Conservation (phyloP, 2,888 invertebrate genomes). For the Cephus runcator region DNA sequence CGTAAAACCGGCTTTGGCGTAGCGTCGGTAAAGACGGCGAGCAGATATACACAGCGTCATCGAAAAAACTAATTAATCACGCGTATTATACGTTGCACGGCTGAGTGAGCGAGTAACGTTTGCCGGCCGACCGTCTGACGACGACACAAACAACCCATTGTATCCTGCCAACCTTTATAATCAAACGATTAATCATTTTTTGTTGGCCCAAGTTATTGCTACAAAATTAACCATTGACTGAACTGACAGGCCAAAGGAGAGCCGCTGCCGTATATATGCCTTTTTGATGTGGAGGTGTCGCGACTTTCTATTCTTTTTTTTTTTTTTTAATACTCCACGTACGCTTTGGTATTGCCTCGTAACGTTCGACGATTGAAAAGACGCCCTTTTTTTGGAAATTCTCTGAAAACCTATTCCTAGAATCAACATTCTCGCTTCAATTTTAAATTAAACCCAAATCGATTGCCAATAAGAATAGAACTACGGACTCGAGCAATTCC, state of each 20-base stretch:
- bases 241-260: slow-evolving; percentile 15
- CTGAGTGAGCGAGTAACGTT: slow-evolving; percentile 23
- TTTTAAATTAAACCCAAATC: not conserved
- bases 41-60: slow-evolving; percentile 21
- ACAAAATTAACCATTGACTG: slow-evolving; percentile 27
- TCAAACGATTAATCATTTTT: slow-evolving; percentile 36
- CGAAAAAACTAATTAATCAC: slow-evolving; percentile 37
- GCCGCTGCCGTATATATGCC: not conserved
- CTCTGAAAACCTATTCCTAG: not conserved
- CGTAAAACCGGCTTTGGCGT: not conserved
- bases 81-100: slow-evolving; percentile 20
- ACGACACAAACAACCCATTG: slow-evolving; percentile 33
- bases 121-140: slow-evolving; percentile 25
- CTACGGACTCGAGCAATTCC: not conserved
- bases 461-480: not conserved
- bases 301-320: not conserved
- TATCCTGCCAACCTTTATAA: slow-evolving; percentile 30
- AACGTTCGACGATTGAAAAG: slow-evolving; percentile 3
- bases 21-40: not conserved
- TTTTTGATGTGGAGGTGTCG: not conserved
- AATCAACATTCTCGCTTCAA: not conserved
- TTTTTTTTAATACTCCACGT: not conserved
- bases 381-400: not conserved
- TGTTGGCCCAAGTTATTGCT: slow-evolving; percentile 24
- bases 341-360: not conserved